Conservation (phyloP, 1,140 invertebrate genomes). For the Orchestia grillus region DNA sequence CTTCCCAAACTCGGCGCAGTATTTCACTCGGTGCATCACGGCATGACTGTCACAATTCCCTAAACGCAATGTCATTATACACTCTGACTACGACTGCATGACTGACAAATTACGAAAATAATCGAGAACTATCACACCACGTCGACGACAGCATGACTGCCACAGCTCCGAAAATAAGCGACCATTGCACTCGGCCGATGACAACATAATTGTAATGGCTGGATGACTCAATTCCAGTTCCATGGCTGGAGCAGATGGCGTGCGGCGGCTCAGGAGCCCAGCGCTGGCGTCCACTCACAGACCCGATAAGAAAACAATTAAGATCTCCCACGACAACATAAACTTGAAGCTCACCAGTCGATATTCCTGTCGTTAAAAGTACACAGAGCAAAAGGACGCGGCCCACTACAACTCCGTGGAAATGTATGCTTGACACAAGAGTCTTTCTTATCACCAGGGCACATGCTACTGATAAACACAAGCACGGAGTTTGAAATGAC, state of each 20-base stretch:
- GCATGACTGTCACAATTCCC: too few species aligned
- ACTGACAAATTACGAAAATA: too few species aligned
- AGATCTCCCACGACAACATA: neutral
- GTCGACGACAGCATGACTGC: too few species aligned
- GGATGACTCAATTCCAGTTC: neutral
- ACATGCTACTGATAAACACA: slow-evolving; percentile 24
- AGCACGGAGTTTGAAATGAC: neutral
- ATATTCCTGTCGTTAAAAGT: neutral
- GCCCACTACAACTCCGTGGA: neutral
- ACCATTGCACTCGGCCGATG: too few species aligned
- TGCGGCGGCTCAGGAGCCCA: neutral
- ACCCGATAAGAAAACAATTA: slow-evolving; percentile 50
- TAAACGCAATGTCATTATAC: too few species aligned
- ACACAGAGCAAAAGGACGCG: neutral
- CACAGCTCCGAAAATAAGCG: too few species aligned
- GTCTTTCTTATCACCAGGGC: neutral
- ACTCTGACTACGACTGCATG: too few species aligned
- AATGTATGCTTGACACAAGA: neutral
- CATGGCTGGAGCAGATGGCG: neutral
- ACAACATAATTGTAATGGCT: neutral
- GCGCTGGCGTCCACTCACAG: neutral
- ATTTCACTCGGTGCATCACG: too few species aligned
- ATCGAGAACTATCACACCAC: too few species aligned
- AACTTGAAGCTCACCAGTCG: neutral
- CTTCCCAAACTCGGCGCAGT: too few species aligned